These are phyloP conservation scores for Athene cunicularia DNA, from an alignment of 2,113 vertebrate genomes.

Conservation along the genomic window DNA sequence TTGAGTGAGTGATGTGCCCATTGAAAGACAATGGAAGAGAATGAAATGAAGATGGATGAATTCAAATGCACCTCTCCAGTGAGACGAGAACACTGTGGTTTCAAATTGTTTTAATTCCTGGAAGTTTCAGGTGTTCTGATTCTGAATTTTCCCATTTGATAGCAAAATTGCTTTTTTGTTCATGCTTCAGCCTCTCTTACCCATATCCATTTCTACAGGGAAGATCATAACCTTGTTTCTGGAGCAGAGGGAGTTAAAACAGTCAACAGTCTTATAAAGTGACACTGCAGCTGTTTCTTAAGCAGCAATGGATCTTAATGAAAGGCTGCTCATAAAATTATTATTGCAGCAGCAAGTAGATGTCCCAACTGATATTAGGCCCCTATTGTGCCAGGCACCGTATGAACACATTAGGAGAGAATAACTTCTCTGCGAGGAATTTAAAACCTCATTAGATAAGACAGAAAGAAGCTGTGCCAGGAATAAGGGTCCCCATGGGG, in stretches of 20 bases:
- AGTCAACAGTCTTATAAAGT: conserved; percentile 2
- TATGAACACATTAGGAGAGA: background rate
- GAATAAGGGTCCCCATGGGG: background rate
- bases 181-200: background rate
- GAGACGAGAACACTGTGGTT: background rate
- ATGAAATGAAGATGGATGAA: conserved; percentile 23
- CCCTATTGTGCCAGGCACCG: background rate
- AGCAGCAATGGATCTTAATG: conserved; percentile 30
- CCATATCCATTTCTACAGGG: background rate
- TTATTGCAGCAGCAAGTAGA: conserved; percentile 8
- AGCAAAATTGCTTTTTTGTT: background rate
- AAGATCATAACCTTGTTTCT: background rate
- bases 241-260: conserved; percentile 17
- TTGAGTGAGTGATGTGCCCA: background rate
- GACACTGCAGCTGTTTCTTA: conserved; percentile 33
- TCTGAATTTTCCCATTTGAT: background rate
- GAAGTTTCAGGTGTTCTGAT: background rate
- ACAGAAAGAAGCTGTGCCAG: background rate
- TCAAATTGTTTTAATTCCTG: background rate
- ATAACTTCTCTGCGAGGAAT: background rate
- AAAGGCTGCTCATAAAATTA: conserved; percentile 36
- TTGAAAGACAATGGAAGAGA: background rate
- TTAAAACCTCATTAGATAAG: conserved; percentile 16
- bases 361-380: conserved; percentile 3
- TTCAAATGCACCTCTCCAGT: background rate